phyloP scores from a whole-genome alignment of 2,113 vertebrate genomes.

The Philantomba maxwellii region DNA sequence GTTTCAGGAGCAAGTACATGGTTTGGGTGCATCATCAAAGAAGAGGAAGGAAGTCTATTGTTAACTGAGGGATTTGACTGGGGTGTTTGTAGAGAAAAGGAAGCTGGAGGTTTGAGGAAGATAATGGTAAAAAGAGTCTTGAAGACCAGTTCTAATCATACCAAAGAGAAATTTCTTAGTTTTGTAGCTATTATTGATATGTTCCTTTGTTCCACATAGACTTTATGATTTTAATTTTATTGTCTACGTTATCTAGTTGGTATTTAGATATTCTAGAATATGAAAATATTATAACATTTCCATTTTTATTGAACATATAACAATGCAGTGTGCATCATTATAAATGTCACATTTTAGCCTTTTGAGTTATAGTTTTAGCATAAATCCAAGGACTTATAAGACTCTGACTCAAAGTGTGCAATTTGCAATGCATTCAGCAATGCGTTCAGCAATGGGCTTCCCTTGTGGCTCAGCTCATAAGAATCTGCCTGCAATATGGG shows the following conservation, averaged over 20 bases:
- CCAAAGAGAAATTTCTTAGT: not conserved
- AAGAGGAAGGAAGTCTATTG: not conserved
- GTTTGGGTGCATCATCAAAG: not conserved
- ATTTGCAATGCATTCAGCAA: not conserved
- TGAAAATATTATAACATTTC: not conserved
- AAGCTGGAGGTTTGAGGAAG: not conserved
- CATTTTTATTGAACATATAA: not conserved
- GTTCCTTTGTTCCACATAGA: not conserved
- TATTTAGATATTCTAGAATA: not conserved
- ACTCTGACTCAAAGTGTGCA: not conserved
- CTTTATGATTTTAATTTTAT: not conserved
- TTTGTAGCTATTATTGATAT: not conserved
- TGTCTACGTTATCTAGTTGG: not conserved
- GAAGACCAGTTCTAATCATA: not conserved
- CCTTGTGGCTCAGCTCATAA: not conserved
- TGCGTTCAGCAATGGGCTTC: not conserved
- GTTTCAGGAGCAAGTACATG: not conserved
- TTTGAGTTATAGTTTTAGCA: not conserved
- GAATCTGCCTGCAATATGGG: not conserved
- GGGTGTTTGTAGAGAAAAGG: not conserved
- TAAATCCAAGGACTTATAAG: not conserved
- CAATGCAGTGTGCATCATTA: not conserved
- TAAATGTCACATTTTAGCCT: not conserved
- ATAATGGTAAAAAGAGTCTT: not conserved
- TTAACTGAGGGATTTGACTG: not conserved